Conservation (phyloP, 1,140 invertebrate genomes). For the Drosophila littoralis region DNA sequence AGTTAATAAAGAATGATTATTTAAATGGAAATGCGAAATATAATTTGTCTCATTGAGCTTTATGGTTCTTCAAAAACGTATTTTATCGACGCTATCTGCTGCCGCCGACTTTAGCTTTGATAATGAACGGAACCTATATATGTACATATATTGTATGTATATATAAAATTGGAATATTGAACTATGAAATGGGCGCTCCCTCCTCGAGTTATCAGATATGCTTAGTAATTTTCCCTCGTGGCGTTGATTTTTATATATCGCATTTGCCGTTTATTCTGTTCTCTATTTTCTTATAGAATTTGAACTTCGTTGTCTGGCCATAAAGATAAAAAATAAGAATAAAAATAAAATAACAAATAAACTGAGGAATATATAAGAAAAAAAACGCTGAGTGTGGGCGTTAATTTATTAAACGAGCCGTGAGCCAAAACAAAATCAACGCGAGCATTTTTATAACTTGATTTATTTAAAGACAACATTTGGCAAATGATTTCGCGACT, state of each 20-base stretch:
- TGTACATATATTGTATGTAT: constrained; percentile 4
- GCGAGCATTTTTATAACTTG: constrained; percentile 77
- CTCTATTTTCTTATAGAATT: constrained; percentile 55
- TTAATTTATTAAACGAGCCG: constrained; percentile 71
- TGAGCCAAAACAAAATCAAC: constrained; percentile 70
- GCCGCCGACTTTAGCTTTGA: constrained; percentile 54
- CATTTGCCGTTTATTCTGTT: constrained; percentile 23
- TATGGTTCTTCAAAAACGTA: constrained; percentile 56
- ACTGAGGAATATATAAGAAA: constrained; percentile 35
- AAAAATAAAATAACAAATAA: background rate
- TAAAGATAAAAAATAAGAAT: constrained; percentile 61
- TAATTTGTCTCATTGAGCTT: constrained; percentile 70
- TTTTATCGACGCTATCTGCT: constrained; percentile 70
- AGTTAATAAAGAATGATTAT: constrained; percentile 38
- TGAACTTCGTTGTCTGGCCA: constrained; percentile 42
- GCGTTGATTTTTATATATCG: constrained; percentile 56
- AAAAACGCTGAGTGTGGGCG: constrained; percentile 55
- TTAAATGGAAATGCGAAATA: constrained; percentile 58
- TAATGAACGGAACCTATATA: constrained; percentile 42
- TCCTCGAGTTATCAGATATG: constrained; percentile 51
- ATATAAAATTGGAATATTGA: constrained; percentile 23
- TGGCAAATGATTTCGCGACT: constrained; percentile 55
- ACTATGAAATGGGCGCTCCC: constrained; percentile 45
- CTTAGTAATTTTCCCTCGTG: constrained; percentile 45
- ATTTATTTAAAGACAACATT: constrained; percentile 75